Evolutionary conservation across 2,113 vertebrate genomes (phyloP).

Genomic region (Merops nubicus): DNA sequence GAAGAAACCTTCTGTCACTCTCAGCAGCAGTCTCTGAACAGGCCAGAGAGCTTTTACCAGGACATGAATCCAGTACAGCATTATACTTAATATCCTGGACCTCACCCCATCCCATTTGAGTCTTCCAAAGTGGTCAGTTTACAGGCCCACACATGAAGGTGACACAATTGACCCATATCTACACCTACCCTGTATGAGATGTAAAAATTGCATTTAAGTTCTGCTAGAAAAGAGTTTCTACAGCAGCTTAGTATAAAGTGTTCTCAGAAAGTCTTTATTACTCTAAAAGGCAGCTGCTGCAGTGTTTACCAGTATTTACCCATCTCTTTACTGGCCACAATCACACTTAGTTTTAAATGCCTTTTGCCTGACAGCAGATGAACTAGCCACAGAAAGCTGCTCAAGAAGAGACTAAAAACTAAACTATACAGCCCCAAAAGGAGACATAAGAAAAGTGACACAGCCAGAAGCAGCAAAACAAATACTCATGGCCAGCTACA

Average conservation of each 20-base stretch:
- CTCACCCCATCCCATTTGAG: neutral
- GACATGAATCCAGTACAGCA: neutral
- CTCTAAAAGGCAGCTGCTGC: neutral
- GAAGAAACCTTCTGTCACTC: neutral
- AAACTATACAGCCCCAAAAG: neutral
- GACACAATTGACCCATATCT: rapidly evolving
- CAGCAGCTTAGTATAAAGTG: neutral
- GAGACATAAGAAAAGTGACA: neutral
- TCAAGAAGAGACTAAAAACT: neutral
- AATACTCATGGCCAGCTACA: neutral
- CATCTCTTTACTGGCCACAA: neutral
- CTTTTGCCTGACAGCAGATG: neutral
- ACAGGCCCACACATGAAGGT: neutral
- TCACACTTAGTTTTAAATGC: neutral
- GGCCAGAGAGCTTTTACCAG: neutral
- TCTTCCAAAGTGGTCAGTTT: neutral
- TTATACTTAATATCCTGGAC: neutral
- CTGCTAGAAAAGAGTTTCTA: neutral
- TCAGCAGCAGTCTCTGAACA: neutral
- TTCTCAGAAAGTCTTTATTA: neutral
- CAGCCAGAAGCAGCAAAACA: neutral
- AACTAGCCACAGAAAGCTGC: neutral
- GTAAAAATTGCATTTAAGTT: neutral
- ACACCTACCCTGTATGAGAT: rapidly evolving
- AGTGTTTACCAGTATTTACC: neutral